These are phyloP conservation scores for Eptatretus burgeri DNA, from an alignment of 2,113 vertebrate species.

Conservation along the genomic window DNA sequence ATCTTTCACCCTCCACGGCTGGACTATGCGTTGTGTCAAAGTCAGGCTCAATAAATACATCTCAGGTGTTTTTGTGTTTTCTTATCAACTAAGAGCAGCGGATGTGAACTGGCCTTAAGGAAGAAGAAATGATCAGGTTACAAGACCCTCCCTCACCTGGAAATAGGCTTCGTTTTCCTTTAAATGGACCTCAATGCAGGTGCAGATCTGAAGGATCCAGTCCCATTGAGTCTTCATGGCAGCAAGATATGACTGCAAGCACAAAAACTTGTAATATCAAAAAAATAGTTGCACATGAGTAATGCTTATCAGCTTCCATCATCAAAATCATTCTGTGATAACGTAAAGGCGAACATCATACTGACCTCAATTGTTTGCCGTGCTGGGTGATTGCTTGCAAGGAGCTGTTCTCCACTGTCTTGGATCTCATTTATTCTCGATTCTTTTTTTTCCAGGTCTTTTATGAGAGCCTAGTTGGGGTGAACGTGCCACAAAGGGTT, in stretches of 20 bases:
- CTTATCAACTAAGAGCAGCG: no score
- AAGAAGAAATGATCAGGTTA: no score
- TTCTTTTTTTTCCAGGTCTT: constrained; percentile 56
- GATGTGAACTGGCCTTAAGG: no score
- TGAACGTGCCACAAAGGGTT: neutral
- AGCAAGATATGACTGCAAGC: constrained; percentile 38
- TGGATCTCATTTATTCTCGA: constrained; percentile 49
- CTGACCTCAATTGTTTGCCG: constrained; percentile 78
- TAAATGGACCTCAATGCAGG: constrained; percentile 60
- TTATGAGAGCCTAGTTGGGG: constrained; percentile 26
- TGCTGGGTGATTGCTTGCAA: constrained; percentile 71
- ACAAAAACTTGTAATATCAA: no score
- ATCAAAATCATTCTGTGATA: no score
- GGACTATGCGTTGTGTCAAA: no score
- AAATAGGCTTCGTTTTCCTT: constrained; percentile 74
- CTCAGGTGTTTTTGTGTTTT: no score
- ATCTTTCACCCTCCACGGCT: no score
- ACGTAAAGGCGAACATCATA: neutral
- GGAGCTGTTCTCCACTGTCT: constrained; percentile 46
- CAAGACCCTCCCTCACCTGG: constrained; percentile 23
- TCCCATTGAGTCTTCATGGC: constrained; percentile 87
- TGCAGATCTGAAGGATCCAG: constrained; percentile 72
- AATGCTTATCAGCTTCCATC: no score
- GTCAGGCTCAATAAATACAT: no score
- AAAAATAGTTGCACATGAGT: no score